Base-by-base conservation (phyloP, 2,113 vertebrate genomes). In the Bufo bufo region DNA sequence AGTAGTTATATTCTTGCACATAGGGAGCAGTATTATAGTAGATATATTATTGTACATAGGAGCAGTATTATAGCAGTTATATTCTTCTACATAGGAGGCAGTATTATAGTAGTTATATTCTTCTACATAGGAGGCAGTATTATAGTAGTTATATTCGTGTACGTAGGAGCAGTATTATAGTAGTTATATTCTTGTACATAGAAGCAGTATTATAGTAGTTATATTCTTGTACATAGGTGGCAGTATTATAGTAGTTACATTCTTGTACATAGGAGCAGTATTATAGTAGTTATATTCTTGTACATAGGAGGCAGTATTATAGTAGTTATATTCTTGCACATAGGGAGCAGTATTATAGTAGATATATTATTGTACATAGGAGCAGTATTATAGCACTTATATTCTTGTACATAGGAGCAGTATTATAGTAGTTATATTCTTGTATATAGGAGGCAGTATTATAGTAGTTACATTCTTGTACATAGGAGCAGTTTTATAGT, bases 181-280 rank as follows among this genome's bases (percentile, higher is more conserved):
- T 65, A 65, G 63, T 65, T 65, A 20, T 65, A 65, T 65, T 65
- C 63, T 65, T 58, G 56, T 58, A 58, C 56, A 58, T 58, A 58
- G 56, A 6, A 13, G n/a, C 16, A 61, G 58, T 61, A 61, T 61
- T 61, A 61, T 65, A 65, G 63, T 65, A 65, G 63, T 65, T 65
- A 65, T 20, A 65, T 65, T 65, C 63, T 65, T 65, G 63, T 65
- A 65, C 20, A 65, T 65, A 65, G 63, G 63, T n/a, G 8, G 63
- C 63, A n/a, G 63, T 65, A 65, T 65, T 65, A 65, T 65, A 65
- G 63, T 65, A 65, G 63, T 65, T 65, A 65, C n/a, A 65, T 65
- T 65, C 63, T 65, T 65, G 63, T 65, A 65, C 20, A 65, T 65
- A 65, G 63, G 63, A 8, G 19, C 63, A n/a, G 63, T 65, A 65